Percentiles rank a stretch among this genome's conserved stretches.
These are phyloP conservation scores for Tragelaphus buxtoni DNA, from an alignment of 2,113 vertebrate genomes.

Conservation along the genomic window DNA sequence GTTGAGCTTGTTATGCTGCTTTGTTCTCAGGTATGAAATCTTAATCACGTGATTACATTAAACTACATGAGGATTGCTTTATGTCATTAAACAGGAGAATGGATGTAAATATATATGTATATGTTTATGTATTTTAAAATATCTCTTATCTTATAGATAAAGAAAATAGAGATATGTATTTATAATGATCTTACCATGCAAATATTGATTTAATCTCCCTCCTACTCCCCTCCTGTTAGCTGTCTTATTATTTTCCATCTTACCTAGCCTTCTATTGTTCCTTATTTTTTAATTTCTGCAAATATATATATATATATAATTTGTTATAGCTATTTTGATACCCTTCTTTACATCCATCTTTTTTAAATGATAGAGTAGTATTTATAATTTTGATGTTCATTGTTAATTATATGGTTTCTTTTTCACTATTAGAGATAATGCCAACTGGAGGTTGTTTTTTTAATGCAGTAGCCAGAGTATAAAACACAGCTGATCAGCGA, in stretches of 20 bases:
- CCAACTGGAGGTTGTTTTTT: neutral
- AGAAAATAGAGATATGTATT: neutral
- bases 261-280: neutral
- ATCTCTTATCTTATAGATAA: neutral
- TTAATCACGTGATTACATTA: neutral
- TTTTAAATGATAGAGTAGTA: neutral
- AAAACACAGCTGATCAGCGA: neutral
- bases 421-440: neutral
- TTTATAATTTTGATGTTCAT: neutral
- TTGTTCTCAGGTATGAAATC: slow-evolving; percentile 93
- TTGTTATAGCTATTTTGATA: neutral
- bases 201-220: neutral
- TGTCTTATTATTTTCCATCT: neutral
- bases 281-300: neutral
- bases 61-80: neutral
- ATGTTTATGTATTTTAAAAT: neutral
- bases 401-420: neutral
- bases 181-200: neutral
- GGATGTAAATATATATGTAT: neutral
- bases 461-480: neutral
- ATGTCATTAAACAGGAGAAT: neutral
- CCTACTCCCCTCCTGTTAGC: neutral
- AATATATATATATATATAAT: neutral
- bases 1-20: slow-evolving; percentile 98
- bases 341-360: neutral